Base-by-base conservation (phyloP, 2,888 invertebrate species). In the Pseudococcus viburni region DNA sequence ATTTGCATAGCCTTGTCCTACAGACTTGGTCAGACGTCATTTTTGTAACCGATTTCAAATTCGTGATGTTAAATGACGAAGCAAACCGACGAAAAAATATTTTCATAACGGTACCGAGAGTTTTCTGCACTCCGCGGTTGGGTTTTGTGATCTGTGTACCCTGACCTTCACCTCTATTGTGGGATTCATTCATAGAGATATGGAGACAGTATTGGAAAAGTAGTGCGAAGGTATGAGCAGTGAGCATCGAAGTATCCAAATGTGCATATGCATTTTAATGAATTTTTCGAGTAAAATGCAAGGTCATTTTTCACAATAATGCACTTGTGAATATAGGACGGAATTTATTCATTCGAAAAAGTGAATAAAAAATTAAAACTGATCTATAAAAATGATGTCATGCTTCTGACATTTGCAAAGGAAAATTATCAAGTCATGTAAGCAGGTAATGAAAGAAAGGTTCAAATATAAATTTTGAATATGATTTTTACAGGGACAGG, bases 1-100 rank as follows among this genome's bases (percentile, higher is more conserved):
- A 73, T 73, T 73, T 73, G 73, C 73, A 73, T 73, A 73, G 73
- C 73, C 33, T 33, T 73, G 73, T 17, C 73, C 73, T 68, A 73
- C 64, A 64, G 64, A 64, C 64, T 64, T 22, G n/a, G n/a, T 6
- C 55, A 55, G 55, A 55, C 55, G 55, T 55, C 55, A 55, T 55
- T 55, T 55, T 55, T 55, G 55, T 55, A 55, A 55, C 55, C 22
- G 22, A 64, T 64, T 64, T 64, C 64, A 64, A 64, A 64, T 22
- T 22, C 64, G 64, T 64, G 64, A 64, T 64, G 64, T 64, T 17
- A 22, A 64, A 64, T 64, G 64, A 64, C 64, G 19, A 64, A 64
- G 64, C 64, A 64, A 64, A 64, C 64, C 22, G 64, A 64, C 64
- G 64, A 64, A 64, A 64, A 19, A 64, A 64, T 64, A 64, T 64